Conservation (phyloP, 2,113 vertebrate genomes). For the Sphyrna mokarran region DNA sequence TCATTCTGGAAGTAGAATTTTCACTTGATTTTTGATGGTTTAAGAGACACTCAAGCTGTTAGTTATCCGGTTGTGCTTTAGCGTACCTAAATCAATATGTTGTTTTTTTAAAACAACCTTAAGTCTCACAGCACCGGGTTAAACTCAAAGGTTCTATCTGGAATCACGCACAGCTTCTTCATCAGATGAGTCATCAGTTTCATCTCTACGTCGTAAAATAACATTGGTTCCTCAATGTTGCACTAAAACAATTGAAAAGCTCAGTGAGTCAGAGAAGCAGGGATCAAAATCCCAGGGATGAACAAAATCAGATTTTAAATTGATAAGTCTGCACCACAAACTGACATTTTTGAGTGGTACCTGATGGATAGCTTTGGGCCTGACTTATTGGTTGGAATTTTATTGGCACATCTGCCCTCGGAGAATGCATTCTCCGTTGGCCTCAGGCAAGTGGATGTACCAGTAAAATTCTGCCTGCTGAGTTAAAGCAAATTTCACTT, state of each 20-base stretch:
- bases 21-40: not conserved
- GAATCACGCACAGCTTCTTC: no score
- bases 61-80: not conserved
- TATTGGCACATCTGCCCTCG: no score
- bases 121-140: not conserved
- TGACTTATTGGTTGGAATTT: no score
- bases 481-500: no score
- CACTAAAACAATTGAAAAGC: not conserved
- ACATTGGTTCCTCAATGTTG: no score
- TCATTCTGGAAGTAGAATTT: not conserved
- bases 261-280: not conserved
- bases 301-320: not conserved
- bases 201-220: not conserved
- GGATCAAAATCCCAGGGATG: not conserved
- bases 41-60: not conserved
- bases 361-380: no score
- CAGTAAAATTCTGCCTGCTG: no score
- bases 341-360: no score
- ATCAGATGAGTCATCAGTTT: no score
- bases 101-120: not conserved
- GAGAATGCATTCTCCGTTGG: no score
- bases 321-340: not conserved
- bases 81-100: not conserved
- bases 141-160: no score
- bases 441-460: no score